Evolutionary conservation across 1,140 invertebrate genomes (phyloP).

Genomic region (Drosophila murphyi): DNA sequence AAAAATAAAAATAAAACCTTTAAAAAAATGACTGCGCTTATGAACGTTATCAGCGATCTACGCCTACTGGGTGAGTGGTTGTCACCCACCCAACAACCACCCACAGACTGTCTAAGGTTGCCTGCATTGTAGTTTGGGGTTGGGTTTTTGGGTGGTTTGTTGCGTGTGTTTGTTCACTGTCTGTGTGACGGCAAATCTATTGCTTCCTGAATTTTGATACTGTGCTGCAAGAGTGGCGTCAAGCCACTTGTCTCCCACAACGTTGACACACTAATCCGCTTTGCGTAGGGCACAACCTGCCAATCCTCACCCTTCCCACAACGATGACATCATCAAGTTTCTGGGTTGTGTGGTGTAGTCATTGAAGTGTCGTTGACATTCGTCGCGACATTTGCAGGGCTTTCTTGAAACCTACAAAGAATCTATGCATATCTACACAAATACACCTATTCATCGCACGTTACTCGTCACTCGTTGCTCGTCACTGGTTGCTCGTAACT

Average conservation of each 20-base stretch:
- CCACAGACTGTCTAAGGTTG: not conserved
- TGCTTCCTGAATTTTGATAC: conserved; percentile 81
- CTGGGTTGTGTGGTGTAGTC: conserved; percentile 9
- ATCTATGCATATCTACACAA: not conserved
- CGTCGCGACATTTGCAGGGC: conserved; percentile 38
- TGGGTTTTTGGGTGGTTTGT: not conserved
- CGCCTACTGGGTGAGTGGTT: too few species aligned
- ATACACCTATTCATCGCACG: not conserved
- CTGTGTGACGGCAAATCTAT: conserved; percentile 70
- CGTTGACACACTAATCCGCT: conserved; percentile 76
- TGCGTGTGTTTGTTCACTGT: not conserved
- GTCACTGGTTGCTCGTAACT: conserved; percentile 2
- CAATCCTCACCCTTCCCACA: not conserved
- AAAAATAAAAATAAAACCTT: too few species aligned
- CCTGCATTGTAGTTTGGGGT: not conserved
- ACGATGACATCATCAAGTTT: conserved; percentile 30
- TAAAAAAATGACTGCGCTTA: too few species aligned
- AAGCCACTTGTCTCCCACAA: conserved; percentile 32
- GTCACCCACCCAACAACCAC: not conserved
- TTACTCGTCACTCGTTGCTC: not conserved
- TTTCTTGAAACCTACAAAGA: conserved; percentile 9
- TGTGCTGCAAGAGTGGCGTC: conserved; percentile 36
- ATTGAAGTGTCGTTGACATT: conserved; percentile 57
- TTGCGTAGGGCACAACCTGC: conserved; percentile 34
- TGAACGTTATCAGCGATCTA: too few species aligned